Base-by-base conservation (phyloP, 2,113 vertebrate genomes). In the Syngnathus floridae region DNA sequence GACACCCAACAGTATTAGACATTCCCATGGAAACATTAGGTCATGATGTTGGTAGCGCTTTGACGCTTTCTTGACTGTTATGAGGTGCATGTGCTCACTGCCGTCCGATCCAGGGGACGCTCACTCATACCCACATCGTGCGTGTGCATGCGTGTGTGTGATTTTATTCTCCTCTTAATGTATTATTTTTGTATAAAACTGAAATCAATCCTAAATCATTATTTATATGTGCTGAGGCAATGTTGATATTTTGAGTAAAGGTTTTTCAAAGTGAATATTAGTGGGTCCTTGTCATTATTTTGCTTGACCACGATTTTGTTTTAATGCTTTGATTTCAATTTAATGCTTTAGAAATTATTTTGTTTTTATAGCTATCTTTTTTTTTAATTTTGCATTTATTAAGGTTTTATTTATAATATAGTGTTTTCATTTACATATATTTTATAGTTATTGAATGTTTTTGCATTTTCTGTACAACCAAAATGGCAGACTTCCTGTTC, bases 161-260 rank as follows among this genome's bases (percentile, higher is more conserved):
- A 86, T 86, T 85, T 71, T 75, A 77, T 86, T 86, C 83, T 63
- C 72, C 61, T 88, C 75, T 71, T 84, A 79, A 87, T 92, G 90
- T 93, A 93, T 90, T 92, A 92, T 93, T 93, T 93, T 93, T 93
- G 91, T 92, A 93, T 83, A 91, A 91, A 92, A 91, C 87, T 81
- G 57, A 90, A 93, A 92, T 90, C 90, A 92, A 90, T 91, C 88
- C 82, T 88, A 90, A 91, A 93, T 93, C 91, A 91, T 88, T 93
- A 93, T 93, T 93, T 93, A 93, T 93, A 92, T 89, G 88, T 89
- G 90, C 80, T 89, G 82, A 87, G 78, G 89, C 88, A 90, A 89
- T 89, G 79, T 87, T 84, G 81, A 87, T 89, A 86, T 91, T 90
- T 86, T 71, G 87, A 93, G 90, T 93, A 93, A 93, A 93, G 67